A percentile compares a stretch with the other conserved stretches of the same genome.
These are phyloP conservation scores for Rhysida immarginata DNA, from an alignment of 1,140 invertebrate species.

Conservation along the genomic window DNA sequence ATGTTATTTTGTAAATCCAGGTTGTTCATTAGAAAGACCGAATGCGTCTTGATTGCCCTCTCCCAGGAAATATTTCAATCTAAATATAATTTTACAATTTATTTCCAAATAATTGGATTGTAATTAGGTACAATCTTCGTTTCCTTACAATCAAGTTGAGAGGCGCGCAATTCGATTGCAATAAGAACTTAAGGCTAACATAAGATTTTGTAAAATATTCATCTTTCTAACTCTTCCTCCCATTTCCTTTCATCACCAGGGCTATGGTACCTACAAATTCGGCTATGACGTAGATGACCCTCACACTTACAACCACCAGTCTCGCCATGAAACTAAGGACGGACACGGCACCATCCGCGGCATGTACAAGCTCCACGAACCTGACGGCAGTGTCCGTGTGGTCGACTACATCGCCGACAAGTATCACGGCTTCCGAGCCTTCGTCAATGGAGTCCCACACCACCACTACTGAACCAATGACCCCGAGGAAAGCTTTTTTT, in stretches of 20 bases:
- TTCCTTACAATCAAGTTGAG: too few relatives aligned
- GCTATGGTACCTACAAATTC: constrained; percentile 17
- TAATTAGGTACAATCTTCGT: too few relatives aligned
- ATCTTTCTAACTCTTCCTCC: neutral
- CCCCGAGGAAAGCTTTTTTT: too few relatives aligned
- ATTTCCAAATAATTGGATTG: too few relatives aligned
- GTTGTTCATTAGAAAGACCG: too few relatives aligned
- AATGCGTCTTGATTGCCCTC: too few relatives aligned
- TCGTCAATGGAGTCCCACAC: constrained; percentile 11
- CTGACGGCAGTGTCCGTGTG: constrained; percentile 20
- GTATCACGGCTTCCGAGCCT: constrained; percentile 16
- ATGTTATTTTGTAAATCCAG: too few relatives aligned
- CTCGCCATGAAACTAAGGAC: constrained; percentile 18
- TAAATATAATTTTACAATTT: too few relatives aligned
- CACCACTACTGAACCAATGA: neutral
- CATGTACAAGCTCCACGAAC: constrained; percentile 20
- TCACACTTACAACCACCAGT: constrained; percentile 12
- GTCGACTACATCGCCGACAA: constrained; percentile 22
- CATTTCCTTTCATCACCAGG: constrained; percentile 9
- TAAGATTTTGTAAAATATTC: too few relatives aligned
- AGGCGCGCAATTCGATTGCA: too few relatives aligned
- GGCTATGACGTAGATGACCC: constrained; percentile 15
- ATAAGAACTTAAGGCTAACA: too few relatives aligned
- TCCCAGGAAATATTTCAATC: too few relatives aligned
- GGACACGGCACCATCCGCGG: constrained; percentile 18